phyloP scores from a whole-genome alignment of 1,140 invertebrate species.

The Micrasema longulum region DNA sequence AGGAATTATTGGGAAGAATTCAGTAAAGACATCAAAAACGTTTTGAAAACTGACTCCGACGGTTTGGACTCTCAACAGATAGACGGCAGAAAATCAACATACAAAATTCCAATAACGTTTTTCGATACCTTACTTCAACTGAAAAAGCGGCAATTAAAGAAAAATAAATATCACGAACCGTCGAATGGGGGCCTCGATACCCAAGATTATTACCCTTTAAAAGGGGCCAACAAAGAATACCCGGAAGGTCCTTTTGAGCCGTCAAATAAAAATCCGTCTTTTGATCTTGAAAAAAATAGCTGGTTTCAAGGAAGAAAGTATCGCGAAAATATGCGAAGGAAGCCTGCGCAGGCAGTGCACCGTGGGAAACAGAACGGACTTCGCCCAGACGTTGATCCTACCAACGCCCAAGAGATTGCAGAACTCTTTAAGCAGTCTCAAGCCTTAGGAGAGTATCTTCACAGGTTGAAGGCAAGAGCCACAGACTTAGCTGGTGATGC shows the following conservation, averaged over 20 bases:
- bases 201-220: too few relatives aligned
- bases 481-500: neutral
- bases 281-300: slow-evolving; percentile 1
- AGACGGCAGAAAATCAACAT: neutral
- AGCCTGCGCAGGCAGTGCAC: neutral
- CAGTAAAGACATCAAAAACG: neutral
- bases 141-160: too few relatives aligned
- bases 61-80: neutral
- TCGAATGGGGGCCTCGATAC: neutral
- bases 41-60: neutral
- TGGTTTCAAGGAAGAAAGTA: neutral
- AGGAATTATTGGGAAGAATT: too few relatives aligned
- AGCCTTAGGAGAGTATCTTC: neutral
- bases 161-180: too few relatives aligned
- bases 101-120: too few relatives aligned
- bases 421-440: slow-evolving; percentile 14
- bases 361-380: neutral
- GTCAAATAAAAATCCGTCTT: neutral
- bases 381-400: neutral
- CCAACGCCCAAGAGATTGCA: neutral
- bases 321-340: neutral
- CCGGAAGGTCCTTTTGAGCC: neutral
- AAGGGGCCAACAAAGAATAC: too few relatives aligned
- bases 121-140: too few relatives aligned
- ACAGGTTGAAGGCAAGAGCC: neutral